Percentiles rank a stretch among this genome's conserved stretches.
Conservation (phyloP, 2,888 invertebrate species). For the Drosophila anceps region DNA sequence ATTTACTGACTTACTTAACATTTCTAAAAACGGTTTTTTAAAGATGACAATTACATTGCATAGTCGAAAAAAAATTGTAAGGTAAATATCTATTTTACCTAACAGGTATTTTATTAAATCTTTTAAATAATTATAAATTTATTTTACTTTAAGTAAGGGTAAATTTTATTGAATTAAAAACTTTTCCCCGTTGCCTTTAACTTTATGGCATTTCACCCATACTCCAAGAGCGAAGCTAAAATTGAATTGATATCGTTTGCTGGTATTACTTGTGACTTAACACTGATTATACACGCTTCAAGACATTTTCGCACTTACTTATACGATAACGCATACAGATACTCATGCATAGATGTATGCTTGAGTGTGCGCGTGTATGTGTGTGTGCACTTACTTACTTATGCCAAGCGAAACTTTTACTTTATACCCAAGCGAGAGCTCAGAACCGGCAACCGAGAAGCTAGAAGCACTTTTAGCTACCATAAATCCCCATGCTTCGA, state of each 20-base stretch:
- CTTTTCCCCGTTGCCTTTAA: neutral
- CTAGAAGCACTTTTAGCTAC: conserved; percentile 63
- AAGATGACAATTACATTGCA: too few relatives aligned
- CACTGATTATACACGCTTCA: conserved; percentile 66
- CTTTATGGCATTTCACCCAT: conserved; percentile 10
- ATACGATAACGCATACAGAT: conserved; percentile 32
- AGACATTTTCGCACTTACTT: conserved; percentile 56
- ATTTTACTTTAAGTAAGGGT: neutral
- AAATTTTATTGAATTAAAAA: conserved; percentile 2
- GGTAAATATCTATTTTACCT: neutral
- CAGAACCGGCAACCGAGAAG: conserved; percentile 39
- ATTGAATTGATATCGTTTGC: conserved; percentile 56
- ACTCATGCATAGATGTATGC: conserved; percentile 1
- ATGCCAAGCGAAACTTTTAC: conserved; percentile 61
- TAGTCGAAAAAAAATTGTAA: too few relatives aligned
- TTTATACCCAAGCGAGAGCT: conserved; percentile 50
- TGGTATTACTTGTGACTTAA: conserved; percentile 68
- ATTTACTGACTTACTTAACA: neutral
- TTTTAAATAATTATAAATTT: neutral
- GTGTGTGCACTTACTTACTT: conserved; percentile 34
- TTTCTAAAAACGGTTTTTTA: too few relatives aligned
- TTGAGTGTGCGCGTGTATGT: conserved; percentile 11
- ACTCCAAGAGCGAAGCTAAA: conserved; percentile 8
- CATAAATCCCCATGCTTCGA: conserved; percentile 66
- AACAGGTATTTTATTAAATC: neutral